Conservation (phyloP, 2,797 vertebrate genomes). For the Novumbra hubbsi region DNA sequence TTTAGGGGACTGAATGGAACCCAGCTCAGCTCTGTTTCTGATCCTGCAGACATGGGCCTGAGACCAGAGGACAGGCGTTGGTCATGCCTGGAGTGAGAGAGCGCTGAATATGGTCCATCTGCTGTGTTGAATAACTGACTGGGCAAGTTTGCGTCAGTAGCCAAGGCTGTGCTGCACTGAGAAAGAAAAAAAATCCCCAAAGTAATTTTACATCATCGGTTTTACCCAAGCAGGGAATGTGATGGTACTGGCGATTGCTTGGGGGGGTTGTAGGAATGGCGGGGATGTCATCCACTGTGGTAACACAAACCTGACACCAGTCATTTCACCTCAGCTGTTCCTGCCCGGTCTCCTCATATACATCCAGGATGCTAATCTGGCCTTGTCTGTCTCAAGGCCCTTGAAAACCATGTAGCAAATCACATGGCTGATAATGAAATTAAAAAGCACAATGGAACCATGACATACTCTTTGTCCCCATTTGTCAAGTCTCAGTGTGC, state of each 20-base stretch:
- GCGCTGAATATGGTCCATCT: conserved; percentile 62
- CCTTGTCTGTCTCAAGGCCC: conserved; percentile 22
- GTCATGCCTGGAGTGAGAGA: conserved; percentile 70
- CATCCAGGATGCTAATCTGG: conserved; percentile 55
- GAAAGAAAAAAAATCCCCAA: conserved; percentile 55
- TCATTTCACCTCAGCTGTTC: conserved; percentile 65
- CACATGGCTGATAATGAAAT: neutral
- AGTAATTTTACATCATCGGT: conserved; percentile 40
- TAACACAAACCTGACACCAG: conserved; percentile 61
- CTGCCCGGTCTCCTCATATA: conserved; percentile 50
- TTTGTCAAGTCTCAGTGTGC: neutral
- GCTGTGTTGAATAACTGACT: conserved; percentile 63
- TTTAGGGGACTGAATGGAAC: conserved; percentile 74
- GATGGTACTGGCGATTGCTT: conserved; percentile 22
- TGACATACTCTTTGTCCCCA: neutral
- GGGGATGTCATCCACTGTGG: conserved; percentile 54
- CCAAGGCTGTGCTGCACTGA: neutral
- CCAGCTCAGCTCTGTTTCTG: conserved; percentile 57
- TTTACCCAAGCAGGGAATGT: conserved; percentile 32
- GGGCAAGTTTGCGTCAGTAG: conserved; percentile 41
- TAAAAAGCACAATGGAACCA: conserved; percentile 6
- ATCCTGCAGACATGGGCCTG: conserved; percentile 38
- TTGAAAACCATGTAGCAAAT: neutral
- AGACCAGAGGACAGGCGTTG: conserved; percentile 48
- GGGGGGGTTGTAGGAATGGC: conserved; percentile 33